Percentiles rank a stretch among this genome's conserved stretches.
Evolutionary conservation across 2,797 vertebrate species (phyloP).

Genomic region (Syndactyla subalaris): DNA sequence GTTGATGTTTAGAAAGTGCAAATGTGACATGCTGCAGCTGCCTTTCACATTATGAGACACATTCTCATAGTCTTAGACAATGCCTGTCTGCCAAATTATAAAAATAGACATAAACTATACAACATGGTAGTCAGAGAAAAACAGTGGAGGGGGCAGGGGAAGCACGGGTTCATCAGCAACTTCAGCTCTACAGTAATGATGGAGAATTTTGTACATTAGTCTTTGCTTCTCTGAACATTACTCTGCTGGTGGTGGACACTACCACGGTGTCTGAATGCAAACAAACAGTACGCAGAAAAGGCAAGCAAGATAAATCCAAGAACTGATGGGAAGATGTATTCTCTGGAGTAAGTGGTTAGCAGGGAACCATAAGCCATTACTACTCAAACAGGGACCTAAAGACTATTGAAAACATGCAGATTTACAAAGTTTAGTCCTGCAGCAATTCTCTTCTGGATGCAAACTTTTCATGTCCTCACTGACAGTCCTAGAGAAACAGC

Average conservation of each 20-base stretch:
- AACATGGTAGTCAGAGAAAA: neutral
- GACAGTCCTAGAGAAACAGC: neutral
- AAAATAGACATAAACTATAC: neutral
- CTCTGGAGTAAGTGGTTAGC: neutral
- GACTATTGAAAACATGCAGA: fast-evolving
- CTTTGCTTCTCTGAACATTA: neutral
- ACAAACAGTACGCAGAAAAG: neutral
- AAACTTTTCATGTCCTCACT: neutral
- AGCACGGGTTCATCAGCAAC: neutral
- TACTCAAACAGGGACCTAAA: neutral
- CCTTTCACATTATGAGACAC: neutral
- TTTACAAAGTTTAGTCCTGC: neutral
- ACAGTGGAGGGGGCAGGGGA: too few relatives aligned
- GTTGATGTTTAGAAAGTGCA: neutral
- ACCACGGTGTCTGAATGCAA: neutral
- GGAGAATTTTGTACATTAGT: neutral
- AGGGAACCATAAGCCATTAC: neutral
- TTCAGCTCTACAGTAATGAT: neutral
- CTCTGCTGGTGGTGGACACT: neutral
- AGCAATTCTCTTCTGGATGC: neutral
- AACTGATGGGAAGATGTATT: neutral
- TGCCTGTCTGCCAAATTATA: neutral
- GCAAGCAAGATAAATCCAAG: neutral
- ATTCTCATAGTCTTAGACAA: constrained; percentile 15
- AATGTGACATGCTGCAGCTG: constrained; percentile 23